Evolutionary conservation across 1,140 invertebrate species (phyloP).

Genomic region (Scaptomyza hsui): DNA sequence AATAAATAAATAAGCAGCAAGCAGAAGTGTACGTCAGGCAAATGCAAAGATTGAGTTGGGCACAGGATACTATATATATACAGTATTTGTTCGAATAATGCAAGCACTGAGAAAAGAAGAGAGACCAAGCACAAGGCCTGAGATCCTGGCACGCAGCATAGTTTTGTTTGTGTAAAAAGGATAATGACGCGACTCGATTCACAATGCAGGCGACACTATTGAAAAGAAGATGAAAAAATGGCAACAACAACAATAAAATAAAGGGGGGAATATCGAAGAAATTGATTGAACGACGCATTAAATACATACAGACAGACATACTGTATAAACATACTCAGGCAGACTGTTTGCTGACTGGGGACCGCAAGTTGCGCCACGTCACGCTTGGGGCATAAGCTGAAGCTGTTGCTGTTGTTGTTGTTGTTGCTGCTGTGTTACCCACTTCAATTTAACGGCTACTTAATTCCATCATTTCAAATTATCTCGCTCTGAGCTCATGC

Average conservation of each 20-base stretch:
- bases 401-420: constrained; percentile 1
- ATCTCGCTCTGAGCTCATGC: neutral
- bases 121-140: neutral
- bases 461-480: constrained; percentile 66
- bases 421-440: constrained; percentile 16
- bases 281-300: constrained; percentile 78
- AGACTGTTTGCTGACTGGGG: constrained; percentile 7
- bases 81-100: no score
- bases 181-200: constrained; percentile 64
- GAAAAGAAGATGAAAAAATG: constrained; percentile 18
- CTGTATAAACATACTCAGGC: neutral
- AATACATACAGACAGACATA: constrained; percentile 45
- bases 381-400: constrained; percentile 15
- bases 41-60: constrained; percentile 37
- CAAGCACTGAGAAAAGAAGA: neutral
- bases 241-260: neutral
- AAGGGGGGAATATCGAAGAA: constrained; percentile 29
- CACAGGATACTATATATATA: constrained; percentile 3
- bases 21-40: constrained; percentile 32
- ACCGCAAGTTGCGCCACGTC: constrained; percentile 15
- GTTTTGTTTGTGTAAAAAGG: constrained; percentile 58
- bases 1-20: constrained; percentile 65
- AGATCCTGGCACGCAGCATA: constrained; percentile 13
- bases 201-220: constrained; percentile 69
- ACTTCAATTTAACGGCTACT: constrained; percentile 64